Conservation (phyloP, 2,888 invertebrate genomes). For the Habrosyne pyritoides region DNA sequence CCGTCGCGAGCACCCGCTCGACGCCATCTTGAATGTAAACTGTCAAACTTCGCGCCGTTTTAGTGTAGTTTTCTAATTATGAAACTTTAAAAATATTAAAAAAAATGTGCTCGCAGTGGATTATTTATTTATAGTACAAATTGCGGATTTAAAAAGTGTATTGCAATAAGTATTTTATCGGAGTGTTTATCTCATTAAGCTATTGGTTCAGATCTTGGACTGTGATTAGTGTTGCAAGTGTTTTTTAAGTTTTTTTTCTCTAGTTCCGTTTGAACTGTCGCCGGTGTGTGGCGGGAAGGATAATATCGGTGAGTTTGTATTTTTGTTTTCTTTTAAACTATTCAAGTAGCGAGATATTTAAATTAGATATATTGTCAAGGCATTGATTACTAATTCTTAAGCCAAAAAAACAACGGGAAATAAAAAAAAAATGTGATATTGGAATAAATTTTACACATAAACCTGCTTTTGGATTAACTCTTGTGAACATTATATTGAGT, state of each 20-base stretch:
- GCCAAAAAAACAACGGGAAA: background rate
- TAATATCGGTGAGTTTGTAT: conserved; percentile 43
- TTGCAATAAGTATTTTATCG: conserved; percentile 19
- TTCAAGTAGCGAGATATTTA: background rate
- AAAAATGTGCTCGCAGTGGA: conserved; percentile 21
- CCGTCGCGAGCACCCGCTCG: conserved; percentile 55
- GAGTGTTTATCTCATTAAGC: conserved; percentile 29
- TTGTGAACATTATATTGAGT: background rate
- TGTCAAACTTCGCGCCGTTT: conserved; percentile 66
- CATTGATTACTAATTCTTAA: background rate
- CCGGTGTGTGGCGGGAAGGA: conserved; percentile 38
- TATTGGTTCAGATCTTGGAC: conserved; percentile 33
- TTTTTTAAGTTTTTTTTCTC: conserved; percentile 30
- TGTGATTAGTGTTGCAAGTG: conserved; percentile 56
- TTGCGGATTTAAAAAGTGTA: conserved; percentile 10
- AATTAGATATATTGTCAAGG: background rate
- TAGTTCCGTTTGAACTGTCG: conserved; percentile 48
- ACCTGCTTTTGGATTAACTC: background rate
- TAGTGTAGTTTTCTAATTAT: conserved; percentile 44
- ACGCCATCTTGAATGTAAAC: conserved; percentile 57
- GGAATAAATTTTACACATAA: background rate
- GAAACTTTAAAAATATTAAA: conserved; percentile 25
- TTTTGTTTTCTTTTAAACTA: conserved; percentile 10
- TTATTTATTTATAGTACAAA: conserved; percentile 4
- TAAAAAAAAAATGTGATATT: background rate